Evolutionary conservation across 1,140 invertebrate genomes (phyloP), one percentile per base, ranked within the genome.

Genomic region (Ceratina australensis): DNA sequence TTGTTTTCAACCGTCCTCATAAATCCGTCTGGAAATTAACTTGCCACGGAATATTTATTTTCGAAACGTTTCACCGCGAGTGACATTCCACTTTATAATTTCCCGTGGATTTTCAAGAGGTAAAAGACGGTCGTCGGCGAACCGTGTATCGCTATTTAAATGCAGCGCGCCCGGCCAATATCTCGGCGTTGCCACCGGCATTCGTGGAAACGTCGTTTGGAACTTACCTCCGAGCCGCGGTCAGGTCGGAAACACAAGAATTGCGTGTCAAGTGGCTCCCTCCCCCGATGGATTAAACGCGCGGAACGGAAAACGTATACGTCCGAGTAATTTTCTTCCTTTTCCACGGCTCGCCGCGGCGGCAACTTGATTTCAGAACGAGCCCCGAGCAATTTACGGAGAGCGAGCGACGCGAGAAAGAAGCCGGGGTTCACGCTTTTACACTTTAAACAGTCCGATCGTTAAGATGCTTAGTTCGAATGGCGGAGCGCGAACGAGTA

Each of bases 281-380:
- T 42, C 33, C 33, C 47, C 57, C 52, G 74, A 77, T 54, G 49
- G 57, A 47, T 77, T 77, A 77, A 71, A 77, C 20, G 13, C 33
- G 33, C 33, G 22, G 66, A 28, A 76, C 24, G 56, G 5, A 61
- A 52, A 69, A 59, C 47, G 26, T 60, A 22, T n/a, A 61, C 66
- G 65, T 76, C 52, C 16, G 47, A 71, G 57, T 57, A 26, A 69
- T 13, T 76, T 49, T 57, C 68, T 24, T 50, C 18, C 16, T 3
- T 0, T 67, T 47, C 67, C 52, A 33, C 64, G 47, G 42, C 66
- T 74, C 56, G 33, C 20, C 50, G 63, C 12, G 7, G 49, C 22
- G 10, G 18, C 15, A 54, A 54, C 52, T 54, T 54, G n/a, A 54
- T 54, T 54, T 42, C 16, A 54, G n/a, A 54, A 54, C 52, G 52